phyloP scores from a whole-genome alignment of 2,797 vertebrate species.

The Syngnathus rostellatus region DNA sequence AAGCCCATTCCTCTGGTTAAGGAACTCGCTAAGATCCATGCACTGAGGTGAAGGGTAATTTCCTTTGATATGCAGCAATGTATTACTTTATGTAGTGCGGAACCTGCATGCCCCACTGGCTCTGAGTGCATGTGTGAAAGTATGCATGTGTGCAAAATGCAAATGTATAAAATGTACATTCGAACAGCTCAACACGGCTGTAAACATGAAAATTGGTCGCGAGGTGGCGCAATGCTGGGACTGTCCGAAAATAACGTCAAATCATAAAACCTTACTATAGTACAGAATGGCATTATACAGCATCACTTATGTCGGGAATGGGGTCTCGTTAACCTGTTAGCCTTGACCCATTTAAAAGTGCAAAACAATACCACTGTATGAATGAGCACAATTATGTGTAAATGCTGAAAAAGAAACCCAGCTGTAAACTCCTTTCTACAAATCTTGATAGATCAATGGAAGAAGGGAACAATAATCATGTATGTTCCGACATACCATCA shows the following conservation, averaged over 20 bases:
- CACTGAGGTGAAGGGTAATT: conserved; percentile 76
- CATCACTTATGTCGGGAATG: conserved; percentile 28
- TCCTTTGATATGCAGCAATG: conserved; percentile 70
- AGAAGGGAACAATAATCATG: background rate
- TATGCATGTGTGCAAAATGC: conserved; percentile 32
- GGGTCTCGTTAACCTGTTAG: conserved; percentile 40
- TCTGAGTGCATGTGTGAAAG: conserved; percentile 28
- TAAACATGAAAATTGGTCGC: conserved; percentile 28
- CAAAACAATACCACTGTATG: conserved; percentile 25
- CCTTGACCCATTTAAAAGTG: conserved; percentile 48
- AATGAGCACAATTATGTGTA: conserved; percentile 36
- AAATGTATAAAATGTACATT: conserved; percentile 32
- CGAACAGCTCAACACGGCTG: conserved; percentile 19
- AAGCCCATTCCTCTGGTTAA: conserved; percentile 73
- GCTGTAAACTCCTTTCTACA: conserved; percentile 5
- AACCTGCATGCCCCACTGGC: conserved; percentile 46
- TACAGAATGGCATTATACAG: background rate
- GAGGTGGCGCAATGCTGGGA: conserved; percentile 8
- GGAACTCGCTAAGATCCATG: conserved; percentile 68
- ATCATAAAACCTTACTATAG: conserved; percentile 7
- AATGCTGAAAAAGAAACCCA: conserved; percentile 11
- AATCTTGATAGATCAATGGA: conserved; percentile 7
- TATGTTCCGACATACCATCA: background rate
- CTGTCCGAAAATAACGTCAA: conserved; percentile 7
- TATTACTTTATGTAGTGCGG: conserved; percentile 60